These are phyloP conservation scores for Coregonus sp. DNA, from an alignment of 2,797 vertebrate species.

Conservation along the genomic window DNA sequence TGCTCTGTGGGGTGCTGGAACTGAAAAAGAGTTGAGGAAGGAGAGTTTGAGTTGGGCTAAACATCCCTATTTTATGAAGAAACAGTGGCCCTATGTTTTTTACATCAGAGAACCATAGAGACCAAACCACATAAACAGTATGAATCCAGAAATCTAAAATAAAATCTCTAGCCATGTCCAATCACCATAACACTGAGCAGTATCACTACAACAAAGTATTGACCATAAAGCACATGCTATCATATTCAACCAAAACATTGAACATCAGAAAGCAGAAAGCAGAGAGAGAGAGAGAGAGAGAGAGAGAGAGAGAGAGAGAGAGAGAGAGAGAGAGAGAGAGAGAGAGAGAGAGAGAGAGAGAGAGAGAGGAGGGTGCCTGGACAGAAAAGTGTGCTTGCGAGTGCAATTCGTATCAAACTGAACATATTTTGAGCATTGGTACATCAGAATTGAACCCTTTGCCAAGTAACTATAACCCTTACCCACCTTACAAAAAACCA, in stretches of 20 bases:
- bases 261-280: not conserved
- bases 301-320: conserved; percentile 47
- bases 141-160: not conserved
- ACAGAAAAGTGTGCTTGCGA: not conserved
- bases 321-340: conserved; percentile 32
- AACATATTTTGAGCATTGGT: not conserved
- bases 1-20: conserved; percentile 96
- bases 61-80: not conserved
- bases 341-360: not conserved
- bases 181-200: not conserved
- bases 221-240: not conserved
- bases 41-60: conserved; percentile 37
- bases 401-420: not conserved
- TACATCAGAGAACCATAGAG: not conserved
- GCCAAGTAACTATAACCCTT: no score
- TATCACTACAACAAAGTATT: not conserved
- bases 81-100: not conserved
- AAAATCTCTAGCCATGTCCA: not conserved
- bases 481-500: not conserved
- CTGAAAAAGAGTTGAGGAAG: conserved; percentile 63
- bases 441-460: not conserved
- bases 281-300: conserved; percentile 50
- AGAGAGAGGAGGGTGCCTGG: no score
- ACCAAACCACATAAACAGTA: not conserved
- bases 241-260: not conserved